Conservation (phyloP, 1,140 invertebrate genomes). For the Neodiprion lecontei region DNA sequence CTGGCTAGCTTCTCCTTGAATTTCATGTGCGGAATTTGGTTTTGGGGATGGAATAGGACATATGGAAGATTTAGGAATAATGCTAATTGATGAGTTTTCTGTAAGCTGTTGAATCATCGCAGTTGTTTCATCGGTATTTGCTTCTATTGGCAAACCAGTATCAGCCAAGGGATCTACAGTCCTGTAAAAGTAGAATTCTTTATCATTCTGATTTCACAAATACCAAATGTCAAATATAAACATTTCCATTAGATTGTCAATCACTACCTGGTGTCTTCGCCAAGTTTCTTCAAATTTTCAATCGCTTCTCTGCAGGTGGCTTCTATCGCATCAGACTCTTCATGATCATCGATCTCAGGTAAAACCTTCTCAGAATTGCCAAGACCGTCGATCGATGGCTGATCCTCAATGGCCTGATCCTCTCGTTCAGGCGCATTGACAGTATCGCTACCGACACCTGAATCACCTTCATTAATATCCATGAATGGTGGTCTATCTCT, state of each 20-base stretch:
- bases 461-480: slow-evolving; percentile 57
- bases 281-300: slow-evolving; percentile 56
- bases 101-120: slow-evolving; percentile 12
- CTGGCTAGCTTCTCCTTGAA: slow-evolving; percentile 26
- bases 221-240: background rate
- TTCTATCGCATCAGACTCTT: slow-evolving; percentile 53
- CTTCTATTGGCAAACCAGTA: background rate
- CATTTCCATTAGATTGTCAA: no score
- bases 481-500: slow-evolving; percentile 50
- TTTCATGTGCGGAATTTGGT: slow-evolving; percentile 15
- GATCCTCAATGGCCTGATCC: slow-evolving; percentile 56
- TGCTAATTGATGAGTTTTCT: slow-evolving; percentile 42
- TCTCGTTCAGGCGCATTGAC: slow-evolving; percentile 56
- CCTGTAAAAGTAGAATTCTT: background rate
- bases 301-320: slow-evolving; percentile 59
- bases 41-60: slow-evolving; percentile 25
- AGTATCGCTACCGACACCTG: slow-evolving; percentile 60
- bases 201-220: background rate
- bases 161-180: background rate
- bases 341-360: slow-evolving; percentile 48
- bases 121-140: slow-evolving; percentile 3
- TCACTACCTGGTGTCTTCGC: slow-evolving; percentile 56
- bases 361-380: slow-evolving; percentile 45
- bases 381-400: slow-evolving; percentile 45
- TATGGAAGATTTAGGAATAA: slow-evolving; percentile 43